Evolutionary conservation across 2,888 invertebrate genomes (phyloP), one percentile per base, ranked within the genome.

Genomic region (Eremobia ochroleuca): DNA sequence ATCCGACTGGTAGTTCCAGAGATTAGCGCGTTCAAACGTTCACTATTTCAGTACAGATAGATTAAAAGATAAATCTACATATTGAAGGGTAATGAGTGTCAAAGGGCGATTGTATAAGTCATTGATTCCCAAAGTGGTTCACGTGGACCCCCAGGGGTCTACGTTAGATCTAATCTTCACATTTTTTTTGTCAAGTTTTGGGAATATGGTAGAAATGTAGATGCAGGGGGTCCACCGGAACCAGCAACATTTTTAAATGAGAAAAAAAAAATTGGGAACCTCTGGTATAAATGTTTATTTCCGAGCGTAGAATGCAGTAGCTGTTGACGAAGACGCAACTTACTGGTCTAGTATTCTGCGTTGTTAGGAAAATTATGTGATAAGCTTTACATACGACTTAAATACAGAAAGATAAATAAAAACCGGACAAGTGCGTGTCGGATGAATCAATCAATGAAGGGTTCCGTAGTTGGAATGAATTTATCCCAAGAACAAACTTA

Each of bases 231-330:
- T n/a, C n/a, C n/a, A n/a, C n/a, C n/a, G n/a, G n/a, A n/a, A n/a
- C n/a, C n/a, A n/a, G n/a, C n/a, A n/a, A n/a, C n/a, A n/a, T n/a
- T n/a, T n/a, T n/a, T n/a, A n/a, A n/a, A n/a, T n/a, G n/a, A n/a
- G n/a, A n/a, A n/a, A n/a, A n/a, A n/a, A n/a, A n/a, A n/a, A n/a
- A n/a, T n/a, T n/a, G n/a, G n/a, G n/a, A n/a, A n/a, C n/a, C n/a
- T n/a, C n/a, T n/a, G n/a, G n/a, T n/a, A n/a, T 68, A 34, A n/a
- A 52, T 46, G 28, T 82, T 75, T 75, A 71, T 68, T 81, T 68
- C 70, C 43, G 31, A 43, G 49, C 31, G 49, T 49, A 61, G 34
- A n/a, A 46, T 76, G 43, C 37, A 62, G 34, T 28, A 18, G 6
- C 13, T 18, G 3, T 34, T 34, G 52, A 65, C 52, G 76, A 46